A percentile compares a stretch with the other conserved stretches of the same genome.
phyloP scores from a whole-genome alignment of 23 tunicate species.

The Ascidia mentula region DNA sequence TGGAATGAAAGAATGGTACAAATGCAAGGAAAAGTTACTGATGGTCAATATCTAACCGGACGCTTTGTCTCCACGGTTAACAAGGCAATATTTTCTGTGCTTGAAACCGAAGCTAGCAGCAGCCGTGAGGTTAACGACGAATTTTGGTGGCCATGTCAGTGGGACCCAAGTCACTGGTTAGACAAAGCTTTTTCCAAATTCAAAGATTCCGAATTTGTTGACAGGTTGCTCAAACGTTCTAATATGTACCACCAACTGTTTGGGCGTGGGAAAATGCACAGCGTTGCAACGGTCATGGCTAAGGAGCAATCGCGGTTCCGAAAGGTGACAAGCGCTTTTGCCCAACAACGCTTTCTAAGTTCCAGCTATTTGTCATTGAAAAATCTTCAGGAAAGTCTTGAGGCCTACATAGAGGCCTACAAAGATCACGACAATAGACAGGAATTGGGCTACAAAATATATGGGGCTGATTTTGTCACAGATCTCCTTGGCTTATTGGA shows the following conservation, averaged over 20 bases:
- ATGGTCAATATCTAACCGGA: slow-evolving; percentile 16
- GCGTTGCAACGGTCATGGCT: background rate
- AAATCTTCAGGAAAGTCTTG: background rate
- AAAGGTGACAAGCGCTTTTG: background rate
- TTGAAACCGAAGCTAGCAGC: background rate
- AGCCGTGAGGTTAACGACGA: background rate
- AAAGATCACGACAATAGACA: slow-evolving; percentile 1
- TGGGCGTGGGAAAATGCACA: background rate
- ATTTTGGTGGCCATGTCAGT: slow-evolving; percentile 29
- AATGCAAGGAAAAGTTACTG: slow-evolving; percentile 20
- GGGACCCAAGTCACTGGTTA: slow-evolving; percentile 31
- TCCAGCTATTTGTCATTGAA: slow-evolving; percentile 2
- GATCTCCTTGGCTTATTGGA: slow-evolving; percentile 4
- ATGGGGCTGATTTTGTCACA: slow-evolving; percentile 6
- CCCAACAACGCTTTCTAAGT: background rate
- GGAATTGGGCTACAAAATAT: background rate
- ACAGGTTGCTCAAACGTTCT: background rate
- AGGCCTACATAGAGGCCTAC: slow-evolving; percentile 4
- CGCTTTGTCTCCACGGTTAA: slow-evolving; percentile 10
- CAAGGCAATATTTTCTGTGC: background rate
- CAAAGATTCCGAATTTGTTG: slow-evolving; percentile 9
- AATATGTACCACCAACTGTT: background rate
- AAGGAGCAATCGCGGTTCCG: background rate
- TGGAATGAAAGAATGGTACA: too few relatives aligned
- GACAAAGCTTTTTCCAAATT: slow-evolving; percentile 23